Conservation (phyloP, 2,888 invertebrate species). For the Isotomurus palustris region DNA sequence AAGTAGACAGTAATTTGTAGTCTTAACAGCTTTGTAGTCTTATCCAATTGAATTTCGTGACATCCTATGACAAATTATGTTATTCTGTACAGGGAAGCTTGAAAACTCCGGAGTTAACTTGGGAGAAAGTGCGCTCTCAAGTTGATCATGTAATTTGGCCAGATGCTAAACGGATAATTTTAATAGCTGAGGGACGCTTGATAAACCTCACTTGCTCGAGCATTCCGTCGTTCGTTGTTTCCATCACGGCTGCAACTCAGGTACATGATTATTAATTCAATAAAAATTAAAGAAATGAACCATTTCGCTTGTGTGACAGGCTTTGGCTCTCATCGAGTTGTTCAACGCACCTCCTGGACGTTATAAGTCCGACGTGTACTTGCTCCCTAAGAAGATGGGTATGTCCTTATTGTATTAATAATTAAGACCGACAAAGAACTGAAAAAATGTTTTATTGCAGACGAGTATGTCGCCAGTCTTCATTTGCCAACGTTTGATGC, state of each 20-base stretch:
- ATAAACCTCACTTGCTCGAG: constrained; percentile 96
- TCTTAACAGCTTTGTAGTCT: not conserved
- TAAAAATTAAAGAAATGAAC: not conserved
- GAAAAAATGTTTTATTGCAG: constrained; percentile 53
- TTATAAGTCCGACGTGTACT: constrained; percentile 95
- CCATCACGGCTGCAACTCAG: constrained; percentile 95
- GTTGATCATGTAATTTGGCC: constrained; percentile 99
- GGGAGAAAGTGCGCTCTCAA: constrained; percentile 96
- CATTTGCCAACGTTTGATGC: constrained; percentile 97
- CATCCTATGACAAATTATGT: too few species aligned
- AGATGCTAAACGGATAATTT: constrained; percentile 87
- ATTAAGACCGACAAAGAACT: not conserved
- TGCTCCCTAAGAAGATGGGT: constrained; percentile 98
- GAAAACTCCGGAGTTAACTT: constrained; percentile 87
- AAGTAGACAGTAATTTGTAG: not conserved
- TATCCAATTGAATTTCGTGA: too few species aligned
- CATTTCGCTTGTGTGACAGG: constrained; percentile 52
- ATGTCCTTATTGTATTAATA: constrained; percentile 47
- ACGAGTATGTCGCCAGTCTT: constrained; percentile 95
- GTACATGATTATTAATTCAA: constrained; percentile 48
- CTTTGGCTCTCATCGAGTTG: constrained; percentile 90
- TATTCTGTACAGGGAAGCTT: constrained; percentile 76
- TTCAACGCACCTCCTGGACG: constrained; percentile 92
- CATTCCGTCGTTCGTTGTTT: constrained; percentile 95
- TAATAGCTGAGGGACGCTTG: constrained; percentile 89